Evolutionary conservation across 2,888 invertebrate species (phyloP), one percentile per base, ranked within the genome.

Genomic region (Micoletzkya japonica): DNA sequence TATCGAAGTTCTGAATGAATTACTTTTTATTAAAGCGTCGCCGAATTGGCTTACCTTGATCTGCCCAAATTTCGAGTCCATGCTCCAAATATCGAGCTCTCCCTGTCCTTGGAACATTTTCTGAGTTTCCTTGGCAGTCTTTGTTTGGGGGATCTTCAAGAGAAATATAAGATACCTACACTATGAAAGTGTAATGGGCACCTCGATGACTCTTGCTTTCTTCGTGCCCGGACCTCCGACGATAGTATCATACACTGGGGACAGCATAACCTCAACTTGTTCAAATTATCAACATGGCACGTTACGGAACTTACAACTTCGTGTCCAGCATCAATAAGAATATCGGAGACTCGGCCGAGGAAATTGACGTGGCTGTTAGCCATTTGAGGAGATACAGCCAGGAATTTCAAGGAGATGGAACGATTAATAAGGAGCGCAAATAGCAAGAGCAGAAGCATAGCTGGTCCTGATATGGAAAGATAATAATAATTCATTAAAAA

Each of bases 301-400:
- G 20, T n/a, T n/a, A 2, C 4, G 17, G 1, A 7, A 34, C 50
- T 26, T 30, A 75, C 74, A 66, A 78, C 74, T 70, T 76, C 70
- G 60, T 78, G 75, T 14, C 75, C 75, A n/a, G 71, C 70, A 32
- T 71, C 73, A 14, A 73, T 75, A 7, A 78, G 61, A 24, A 74
- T 60, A 70, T 78, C 76, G 1, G 76, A 75, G 17, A 78, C 64
- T 49, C 71, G 71, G 2, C 75, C 76, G 66, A 75, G 74, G 50
- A 74, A 78, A 44, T 73, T 74, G 17, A 74, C 76, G 61, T 78
- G 78, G 44, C 76, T 76, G 34, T 73, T 72, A 71, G 75, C 75
- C 63, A 78, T 72, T 66, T 74, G 32, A 2, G 78, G 76, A 44
- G 74, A 73, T 71, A 76, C 76, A 37, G 75, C 64, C n/a, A 78